A percentile compares a stretch with the other conserved stretches of the same genome.
phyloP scores from a whole-genome alignment of 2,888 invertebrate species.

The Nemotelus nigrinus region DNA sequence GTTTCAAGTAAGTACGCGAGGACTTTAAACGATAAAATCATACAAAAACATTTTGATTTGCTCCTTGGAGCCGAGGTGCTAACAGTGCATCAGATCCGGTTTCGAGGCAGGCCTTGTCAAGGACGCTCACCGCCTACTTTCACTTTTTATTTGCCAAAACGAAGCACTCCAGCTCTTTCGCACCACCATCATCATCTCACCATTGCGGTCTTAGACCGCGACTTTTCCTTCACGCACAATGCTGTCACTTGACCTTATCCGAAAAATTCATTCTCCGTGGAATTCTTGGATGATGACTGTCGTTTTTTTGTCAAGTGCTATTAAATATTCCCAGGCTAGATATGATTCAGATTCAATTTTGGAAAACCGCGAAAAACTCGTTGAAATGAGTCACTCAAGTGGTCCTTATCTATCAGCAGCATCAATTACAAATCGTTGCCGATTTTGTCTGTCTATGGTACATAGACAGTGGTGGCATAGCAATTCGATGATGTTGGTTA shows the following conservation, averaged over 20 bases:
- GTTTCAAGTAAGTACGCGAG: conserved; percentile 22
- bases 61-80: background rate
- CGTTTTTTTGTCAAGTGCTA: background rate
- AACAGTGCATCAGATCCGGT: conserved; percentile 44
- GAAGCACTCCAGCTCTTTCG: background rate
- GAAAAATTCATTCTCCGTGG: background rate
- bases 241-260: conserved; percentile 28
- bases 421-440: background rate
- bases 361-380: conserved; percentile 2
- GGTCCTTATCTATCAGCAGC: background rate
- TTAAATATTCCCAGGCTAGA: background rate
- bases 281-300: conserved; percentile 5
- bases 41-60: background rate
- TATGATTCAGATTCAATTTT: conserved; percentile 29
- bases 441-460: background rate
- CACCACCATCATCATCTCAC: background rate
- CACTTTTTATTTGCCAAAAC: conserved; percentile 43
- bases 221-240: conserved; percentile 6
- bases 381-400: conserved; percentile 1
- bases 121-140: conserved; percentile 46
- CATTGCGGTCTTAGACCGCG: background rate
- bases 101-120: conserved; percentile 37
- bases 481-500: background rate
- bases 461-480: too few relatives aligned
- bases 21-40: background rate